Base-by-base conservation (phyloP, 2,888 invertebrate species). In the Cephonodes hylas region DNA sequence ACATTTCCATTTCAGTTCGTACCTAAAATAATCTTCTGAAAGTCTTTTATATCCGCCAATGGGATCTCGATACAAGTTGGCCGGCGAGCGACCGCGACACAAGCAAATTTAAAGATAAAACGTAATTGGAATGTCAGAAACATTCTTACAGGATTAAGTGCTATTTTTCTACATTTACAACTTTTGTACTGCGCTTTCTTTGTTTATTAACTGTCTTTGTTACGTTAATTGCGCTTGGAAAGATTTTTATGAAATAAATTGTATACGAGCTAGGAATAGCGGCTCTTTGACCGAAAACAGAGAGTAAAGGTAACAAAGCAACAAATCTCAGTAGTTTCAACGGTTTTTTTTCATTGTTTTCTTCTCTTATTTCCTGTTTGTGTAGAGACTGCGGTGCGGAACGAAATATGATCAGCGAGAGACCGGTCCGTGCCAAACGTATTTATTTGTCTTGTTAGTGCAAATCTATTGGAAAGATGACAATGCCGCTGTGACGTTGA, bases 361-460 rank as follows among this genome's bases (percentile, higher is more conserved):
- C 68, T 68, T 64, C 67, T 67, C 64, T 69, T 69, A 74, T 83
- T 79, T 82, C 81, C 80, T 81, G 79, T 86, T 82, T 81, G 74
- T 77, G 74, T 71, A 66, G 70, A 67, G 66, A 70, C 72, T 68
- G 66, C 64, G 70, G 64, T 62, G 57, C 53, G 61, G 63, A 69
- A 75, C 76, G 79, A 86, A 86, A 86, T 84, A 85, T 84, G 85
- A 85, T 84, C 83, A 77, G 73, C 70, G 63, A 66, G 69, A 71
- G 68, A 61, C 62, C 66, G 73, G 65, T 60, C 71, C 71, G 65
- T 66, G 72, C 73, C 75, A 75, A 73, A 71, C 74, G 77, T 79
- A 76, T 82, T 81, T 85, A 83, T 86, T 86, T 86, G 82, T 83
- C 85, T 83, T 84, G 84, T 85, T 85, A 84, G 79, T 78, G 77